Evolutionary conservation across 1,140 invertebrate species (phyloP).

Genomic region (Drosophila kohkoa): DNA sequence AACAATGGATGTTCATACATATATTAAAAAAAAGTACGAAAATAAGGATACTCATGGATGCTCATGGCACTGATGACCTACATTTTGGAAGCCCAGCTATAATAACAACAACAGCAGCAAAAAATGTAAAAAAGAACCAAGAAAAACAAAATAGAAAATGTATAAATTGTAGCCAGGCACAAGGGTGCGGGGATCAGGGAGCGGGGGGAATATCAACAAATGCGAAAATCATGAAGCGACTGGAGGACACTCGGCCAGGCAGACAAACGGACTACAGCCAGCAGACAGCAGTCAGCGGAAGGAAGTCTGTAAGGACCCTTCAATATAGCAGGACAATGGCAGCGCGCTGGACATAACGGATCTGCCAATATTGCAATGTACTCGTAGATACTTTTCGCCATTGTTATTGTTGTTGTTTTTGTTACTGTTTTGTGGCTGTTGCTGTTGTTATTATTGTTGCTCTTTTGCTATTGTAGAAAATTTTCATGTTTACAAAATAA

Average conservation of each 20-base stretch:
- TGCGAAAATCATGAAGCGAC: conserved; percentile 53
- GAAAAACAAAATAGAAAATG: conserved; percentile 21
- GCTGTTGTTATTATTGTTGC: background rate
- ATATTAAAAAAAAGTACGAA: conserved; percentile 42
- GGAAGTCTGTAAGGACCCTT: conserved; percentile 72
- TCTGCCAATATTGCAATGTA: conserved; percentile 74
- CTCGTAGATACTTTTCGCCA: conserved; percentile 4
- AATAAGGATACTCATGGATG: conserved; percentile 41
- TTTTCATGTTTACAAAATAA: conserved; percentile 53
- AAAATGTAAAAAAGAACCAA: conserved; percentile 11
- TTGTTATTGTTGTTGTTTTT: background rate
- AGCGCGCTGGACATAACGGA: conserved; percentile 53
- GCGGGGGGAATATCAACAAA: conserved; percentile 42
- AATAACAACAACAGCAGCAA: conserved; percentile 12
- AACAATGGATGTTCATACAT: conserved; percentile 58
- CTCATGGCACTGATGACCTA: conserved; percentile 43
- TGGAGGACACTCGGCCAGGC: conserved; percentile 15
- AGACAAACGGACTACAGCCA: background rate
- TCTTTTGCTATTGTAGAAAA: conserved; percentile 25
- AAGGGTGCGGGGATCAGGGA: background rate
- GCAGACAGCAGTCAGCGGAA: conserved; percentile 42
- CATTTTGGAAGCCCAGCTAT: conserved; percentile 27
- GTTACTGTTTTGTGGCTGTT: background rate
- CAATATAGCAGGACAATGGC: conserved; percentile 60
- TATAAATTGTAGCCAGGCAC: conserved; percentile 29